These are phyloP conservation scores for Antechinus stuartii DNA, from an alignment of 2,113 vertebrate species.

Conservation along the genomic window DNA sequence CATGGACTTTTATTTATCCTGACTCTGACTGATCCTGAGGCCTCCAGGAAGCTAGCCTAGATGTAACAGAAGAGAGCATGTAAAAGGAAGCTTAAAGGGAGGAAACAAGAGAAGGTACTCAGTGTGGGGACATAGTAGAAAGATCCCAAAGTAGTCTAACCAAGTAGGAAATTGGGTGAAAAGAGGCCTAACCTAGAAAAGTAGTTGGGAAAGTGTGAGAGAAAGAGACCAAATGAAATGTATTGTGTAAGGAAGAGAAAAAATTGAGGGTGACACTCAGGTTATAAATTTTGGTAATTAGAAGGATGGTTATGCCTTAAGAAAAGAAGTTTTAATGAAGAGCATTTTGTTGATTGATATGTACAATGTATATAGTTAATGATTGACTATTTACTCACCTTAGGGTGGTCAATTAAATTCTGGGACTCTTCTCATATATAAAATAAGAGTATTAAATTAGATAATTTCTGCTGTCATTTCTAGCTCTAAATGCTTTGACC, in stretches of 20 bases:
- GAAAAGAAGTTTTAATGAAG: neutral
- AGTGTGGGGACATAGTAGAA: neutral
- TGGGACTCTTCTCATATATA: neutral
- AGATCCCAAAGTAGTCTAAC: neutral
- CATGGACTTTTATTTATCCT: too few species aligned
- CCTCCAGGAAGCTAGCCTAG: too few species aligned
- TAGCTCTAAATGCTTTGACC: neutral
- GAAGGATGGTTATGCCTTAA: neutral
- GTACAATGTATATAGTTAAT: neutral
- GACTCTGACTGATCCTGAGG: too few species aligned
- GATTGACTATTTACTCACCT: neutral
- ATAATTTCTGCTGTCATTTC: neutral
- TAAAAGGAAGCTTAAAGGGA: neutral
- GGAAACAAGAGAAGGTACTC: neutral
- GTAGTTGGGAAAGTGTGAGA: neutral
- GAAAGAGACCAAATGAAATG: neutral
- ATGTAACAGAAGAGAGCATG: neutral
- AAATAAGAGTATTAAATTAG: neutral
- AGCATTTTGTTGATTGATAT: neutral
- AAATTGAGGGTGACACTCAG: too few species aligned
- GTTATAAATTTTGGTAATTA: neutral
- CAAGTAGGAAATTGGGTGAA: neutral
- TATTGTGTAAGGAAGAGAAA: neutral
- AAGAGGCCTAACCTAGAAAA: neutral
- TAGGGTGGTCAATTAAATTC: neutral